Evolutionary conservation across 2,888 invertebrate species (phyloP).

Genomic region (Napeogenes sylphis): DNA sequence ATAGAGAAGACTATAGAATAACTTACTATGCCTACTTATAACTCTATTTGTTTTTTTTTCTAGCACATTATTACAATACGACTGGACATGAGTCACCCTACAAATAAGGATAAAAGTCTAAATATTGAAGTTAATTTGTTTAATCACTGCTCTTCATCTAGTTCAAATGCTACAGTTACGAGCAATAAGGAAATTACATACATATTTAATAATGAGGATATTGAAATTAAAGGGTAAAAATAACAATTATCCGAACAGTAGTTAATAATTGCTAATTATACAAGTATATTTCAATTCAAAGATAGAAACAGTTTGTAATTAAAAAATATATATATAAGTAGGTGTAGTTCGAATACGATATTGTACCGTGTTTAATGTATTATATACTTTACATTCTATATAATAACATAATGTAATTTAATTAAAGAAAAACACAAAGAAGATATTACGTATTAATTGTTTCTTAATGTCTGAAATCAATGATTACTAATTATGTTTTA

Average conservation of each 20-base stretch:
- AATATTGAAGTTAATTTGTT: slow-evolving; percentile 33
- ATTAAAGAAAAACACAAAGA: not conserved
- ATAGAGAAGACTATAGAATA: too few relatives aligned
- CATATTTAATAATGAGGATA: slow-evolving; percentile 26
- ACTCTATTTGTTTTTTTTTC: slow-evolving; percentile 21
- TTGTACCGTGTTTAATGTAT: too few relatives aligned
- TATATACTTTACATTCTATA: not conserved
- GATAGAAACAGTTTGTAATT: too few relatives aligned
- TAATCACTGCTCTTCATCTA: slow-evolving; percentile 36
- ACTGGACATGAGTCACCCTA: slow-evolving; percentile 40
- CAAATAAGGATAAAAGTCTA: slow-evolving; percentile 32
- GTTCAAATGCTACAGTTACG: not conserved
- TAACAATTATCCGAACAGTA: not conserved
- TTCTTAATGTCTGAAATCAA: too few relatives aligned
- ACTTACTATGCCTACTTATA: too few relatives aligned
- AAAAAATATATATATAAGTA: too few relatives aligned
- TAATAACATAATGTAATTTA: slow-evolving; percentile 1
- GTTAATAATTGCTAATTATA: too few relatives aligned
- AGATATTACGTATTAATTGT: too few relatives aligned
- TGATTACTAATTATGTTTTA: not conserved
- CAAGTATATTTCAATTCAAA: too few relatives aligned
- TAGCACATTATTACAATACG: slow-evolving; percentile 39
- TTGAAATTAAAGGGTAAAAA: slow-evolving; percentile 41
- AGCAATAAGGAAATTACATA: slow-evolving; percentile 29
- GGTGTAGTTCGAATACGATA: too few relatives aligned